These are phyloP conservation scores for Brachypodius melanocephalos DNA, from an alignment of 2,113 vertebrate genomes.

Conservation along the genomic window DNA sequence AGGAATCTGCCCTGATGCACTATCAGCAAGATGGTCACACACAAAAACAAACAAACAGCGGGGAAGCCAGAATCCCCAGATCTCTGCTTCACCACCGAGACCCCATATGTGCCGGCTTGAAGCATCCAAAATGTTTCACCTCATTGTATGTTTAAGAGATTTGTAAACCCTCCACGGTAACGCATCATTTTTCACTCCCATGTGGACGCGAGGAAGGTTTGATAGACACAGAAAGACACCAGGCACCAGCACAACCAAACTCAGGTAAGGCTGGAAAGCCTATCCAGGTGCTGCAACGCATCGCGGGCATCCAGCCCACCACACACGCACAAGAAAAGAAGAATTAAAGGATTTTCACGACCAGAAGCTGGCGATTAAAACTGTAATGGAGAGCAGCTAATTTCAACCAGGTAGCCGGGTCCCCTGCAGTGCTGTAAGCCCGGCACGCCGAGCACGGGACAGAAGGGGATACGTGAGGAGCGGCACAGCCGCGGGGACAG, in stretches of 20 bases:
- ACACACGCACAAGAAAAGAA: neutral
- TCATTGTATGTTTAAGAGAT: neutral
- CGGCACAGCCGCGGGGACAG: neutral
- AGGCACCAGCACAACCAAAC: neutral
- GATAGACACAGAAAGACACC: no score
- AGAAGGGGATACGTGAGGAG: rapidly evolving
- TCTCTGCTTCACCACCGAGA: neutral
- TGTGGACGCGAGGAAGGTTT: rapidly evolving
- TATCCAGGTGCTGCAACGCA: rapidly evolving
- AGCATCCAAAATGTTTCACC: neutral
- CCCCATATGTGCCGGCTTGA: neutral
- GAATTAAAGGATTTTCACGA: neutral
- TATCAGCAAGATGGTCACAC: neutral
- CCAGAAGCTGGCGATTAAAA: neutral
- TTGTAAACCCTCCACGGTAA: neutral
- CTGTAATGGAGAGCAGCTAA: neutral
- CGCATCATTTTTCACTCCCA: rapidly evolving
- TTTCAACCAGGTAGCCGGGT: neutral
- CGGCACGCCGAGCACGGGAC: rapidly evolving
- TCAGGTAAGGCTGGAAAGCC: neutral
- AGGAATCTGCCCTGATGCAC: neutral
- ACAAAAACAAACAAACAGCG: neutral
- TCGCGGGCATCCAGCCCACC: neutral
- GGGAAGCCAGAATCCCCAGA: neutral
- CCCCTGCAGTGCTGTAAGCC: rapidly evolving